Base-by-base conservation (phyloP, 2,888 invertebrate genomes). In the Ennomos erosarius region DNA sequence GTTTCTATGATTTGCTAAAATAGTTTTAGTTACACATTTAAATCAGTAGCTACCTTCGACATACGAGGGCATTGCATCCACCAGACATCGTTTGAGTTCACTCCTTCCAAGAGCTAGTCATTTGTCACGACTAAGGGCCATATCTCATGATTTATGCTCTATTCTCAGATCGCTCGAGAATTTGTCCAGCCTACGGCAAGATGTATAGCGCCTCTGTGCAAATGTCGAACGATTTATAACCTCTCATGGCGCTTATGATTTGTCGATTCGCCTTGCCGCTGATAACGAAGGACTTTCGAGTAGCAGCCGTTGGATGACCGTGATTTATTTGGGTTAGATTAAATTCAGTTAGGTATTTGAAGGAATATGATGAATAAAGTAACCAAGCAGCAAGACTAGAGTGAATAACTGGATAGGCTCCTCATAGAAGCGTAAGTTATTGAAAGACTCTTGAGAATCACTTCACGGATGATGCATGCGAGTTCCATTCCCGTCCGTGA, bases 161-260 rank as follows among this genome's bases (percentile, higher is more conserved):
- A 69, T 67, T 68, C 63, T 73, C 61, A 64, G 74, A 82, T 74
- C 75, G 71, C 61, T 67, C 66, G 78, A 74, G 83, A 78, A 86
- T 87, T 87, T 87, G 88, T 87, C 82, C 76, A 75, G 81, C 79
- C 78, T 70, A 76, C 75, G 75, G 68, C 37, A 72, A 82, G 81
- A 83, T 75, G 81, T 75, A 84, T 85, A 77, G 82, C 62, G 65
- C 73, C 76, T 69, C 68, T 74, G 79, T 76, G 74, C 68, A 69
- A 69, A 73, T 79, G 76, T 79, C 76, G 68, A 73, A 76, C 76
- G 79, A 87, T 88, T 87, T 87, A 87, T 84, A 69, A 71, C 66
- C 69, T 68, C 74, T 67, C 68, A 71, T 72, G 69, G 69, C 67
- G 67, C 51, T 68, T 79, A 81, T 81, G 82, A 82, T 84, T 82